These are phyloP conservation scores for Torymus aiolomorphi DNA, from an alignment of 2,888 invertebrate species.

Conservation along the genomic window DNA sequence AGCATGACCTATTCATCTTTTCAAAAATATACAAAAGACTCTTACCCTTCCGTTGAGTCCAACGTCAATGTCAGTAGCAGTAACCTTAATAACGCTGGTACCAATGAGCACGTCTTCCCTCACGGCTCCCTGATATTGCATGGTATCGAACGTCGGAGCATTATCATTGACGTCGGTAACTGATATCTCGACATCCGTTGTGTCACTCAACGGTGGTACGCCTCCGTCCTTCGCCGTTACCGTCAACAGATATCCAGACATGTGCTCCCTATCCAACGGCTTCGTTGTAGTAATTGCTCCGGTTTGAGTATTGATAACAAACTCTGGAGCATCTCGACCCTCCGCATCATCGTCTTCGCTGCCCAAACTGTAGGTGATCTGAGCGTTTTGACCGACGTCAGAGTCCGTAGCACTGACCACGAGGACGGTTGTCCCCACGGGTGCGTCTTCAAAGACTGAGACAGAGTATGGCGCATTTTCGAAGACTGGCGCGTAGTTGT, in stretches of 20 bases:
- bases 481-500: slow-evolving; percentile 94
- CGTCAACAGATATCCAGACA: slow-evolving; percentile 87
- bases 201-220: slow-evolving; percentile 91
- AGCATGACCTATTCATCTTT: too few species aligned
- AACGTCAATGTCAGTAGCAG: slow-evolving; percentile 90
- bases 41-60: slow-evolving; percentile 90
- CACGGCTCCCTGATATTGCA: slow-evolving; percentile 88
- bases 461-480: slow-evolving; percentile 95
- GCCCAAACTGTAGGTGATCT: slow-evolving; percentile 87
- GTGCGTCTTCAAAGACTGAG: slow-evolving; percentile 94
- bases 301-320: slow-evolving; percentile 93
- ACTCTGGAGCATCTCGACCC: slow-evolving; percentile 79
- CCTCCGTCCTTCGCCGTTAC: slow-evolving; percentile 97
- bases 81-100: slow-evolving; percentile 86
- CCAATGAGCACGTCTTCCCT: slow-evolving; percentile 92
- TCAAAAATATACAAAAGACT: neutral
- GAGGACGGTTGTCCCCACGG: slow-evolving; percentile 92
- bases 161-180: slow-evolving; percentile 98
- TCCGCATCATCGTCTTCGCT: slow-evolving; percentile 81
- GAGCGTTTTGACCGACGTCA: slow-evolving; percentile 96
- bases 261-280: slow-evolving; percentile 89
- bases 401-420: slow-evolving; percentile 95
- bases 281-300: slow-evolving; percentile 94
- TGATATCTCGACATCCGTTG: slow-evolving; percentile 96
- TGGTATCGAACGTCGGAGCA: slow-evolving; percentile 89